Evolutionary conservation across 2,888 invertebrate species (phyloP), one percentile per base, ranked within the genome.

Genomic region (Rotaria socialis): DNA sequence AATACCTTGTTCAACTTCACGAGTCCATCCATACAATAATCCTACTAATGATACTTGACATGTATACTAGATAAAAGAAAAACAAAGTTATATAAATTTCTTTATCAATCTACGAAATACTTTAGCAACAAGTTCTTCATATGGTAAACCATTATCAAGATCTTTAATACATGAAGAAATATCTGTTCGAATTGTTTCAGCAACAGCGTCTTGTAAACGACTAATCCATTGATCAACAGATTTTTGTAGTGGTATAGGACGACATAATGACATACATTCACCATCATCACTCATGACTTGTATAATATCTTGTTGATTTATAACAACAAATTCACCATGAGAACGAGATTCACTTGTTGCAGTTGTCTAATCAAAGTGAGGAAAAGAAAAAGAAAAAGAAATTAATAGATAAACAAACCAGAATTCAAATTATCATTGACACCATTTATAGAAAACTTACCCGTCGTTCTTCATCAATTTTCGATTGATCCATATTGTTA

Each of bases 41-140:
- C 90, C 91, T 87, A 90, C 88, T 10, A 90, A 88, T 88, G 91
- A 91, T 27, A 91, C 89, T 88, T 91, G 91, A 24, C 90, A 89
- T 84, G 91, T 90, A 88, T 91, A 91, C 90, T 91, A 88, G 84
- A 47, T 67, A 84, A 41, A 10, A 60, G 47, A 80, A 84, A 86
- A 19, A 74, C 60, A n/a, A 60, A 87, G 16, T 11, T 11, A 50
- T 14, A 50, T 50, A 52, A 52, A 52, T 14, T 52, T 52, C 16
- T 52, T 52, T 52, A 16, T 52, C 52, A 16, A 52, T 52, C 16
- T 3, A 52, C 4, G 19, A 86, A 74, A 85, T 87, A 91, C 91
- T 89, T 90, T 91, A 27, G 89, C 88, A 14, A 90, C 89, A 90
- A 90, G 90, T 87, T 91, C 91, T 85, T 91, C 91, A 85, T 90